Conservation (phyloP, 1,140 invertebrate species). For the Frieseomelitta varia region DNA sequence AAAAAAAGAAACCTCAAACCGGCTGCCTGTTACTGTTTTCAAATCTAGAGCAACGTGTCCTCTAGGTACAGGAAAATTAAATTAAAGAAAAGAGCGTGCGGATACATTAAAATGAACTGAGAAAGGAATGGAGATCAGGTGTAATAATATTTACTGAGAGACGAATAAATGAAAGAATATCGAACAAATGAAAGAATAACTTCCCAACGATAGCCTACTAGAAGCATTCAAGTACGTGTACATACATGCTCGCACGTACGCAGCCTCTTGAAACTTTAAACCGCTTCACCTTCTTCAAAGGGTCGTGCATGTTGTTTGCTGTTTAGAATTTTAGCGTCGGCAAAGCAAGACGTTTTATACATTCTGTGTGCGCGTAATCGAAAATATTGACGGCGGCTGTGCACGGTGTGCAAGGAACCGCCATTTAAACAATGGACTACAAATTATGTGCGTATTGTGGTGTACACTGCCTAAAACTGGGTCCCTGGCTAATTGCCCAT, state of each 20-base stretch:
- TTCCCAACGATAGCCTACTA: background rate
- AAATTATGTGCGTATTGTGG: conserved; percentile 8
- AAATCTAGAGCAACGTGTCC: no score
- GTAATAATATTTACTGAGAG: background rate
- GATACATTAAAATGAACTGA: background rate
- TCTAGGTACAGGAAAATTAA: no score
- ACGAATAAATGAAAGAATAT: background rate
- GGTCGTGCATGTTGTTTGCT: background rate
- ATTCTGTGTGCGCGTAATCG: background rate
- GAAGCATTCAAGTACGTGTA: background rate
- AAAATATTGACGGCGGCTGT: background rate
- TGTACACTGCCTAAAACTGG: background rate
- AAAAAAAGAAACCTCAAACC: no score
- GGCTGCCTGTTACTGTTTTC: no score
- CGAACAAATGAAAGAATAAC: background rate
- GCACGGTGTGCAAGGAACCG: background rate
- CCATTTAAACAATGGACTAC: conserved; percentile 15
- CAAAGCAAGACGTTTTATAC: background rate
- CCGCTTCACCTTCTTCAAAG: background rate
- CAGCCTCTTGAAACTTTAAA: background rate
- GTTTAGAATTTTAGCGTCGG: background rate
- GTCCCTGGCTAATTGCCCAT: conserved; percentile 29
- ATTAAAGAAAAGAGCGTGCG: background rate
- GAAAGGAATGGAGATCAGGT: background rate
- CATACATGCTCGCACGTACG: background rate